phyloP scores from a whole-genome alignment of 2,113 vertebrate species.

The Chascanopsetta lugubris region DNA sequence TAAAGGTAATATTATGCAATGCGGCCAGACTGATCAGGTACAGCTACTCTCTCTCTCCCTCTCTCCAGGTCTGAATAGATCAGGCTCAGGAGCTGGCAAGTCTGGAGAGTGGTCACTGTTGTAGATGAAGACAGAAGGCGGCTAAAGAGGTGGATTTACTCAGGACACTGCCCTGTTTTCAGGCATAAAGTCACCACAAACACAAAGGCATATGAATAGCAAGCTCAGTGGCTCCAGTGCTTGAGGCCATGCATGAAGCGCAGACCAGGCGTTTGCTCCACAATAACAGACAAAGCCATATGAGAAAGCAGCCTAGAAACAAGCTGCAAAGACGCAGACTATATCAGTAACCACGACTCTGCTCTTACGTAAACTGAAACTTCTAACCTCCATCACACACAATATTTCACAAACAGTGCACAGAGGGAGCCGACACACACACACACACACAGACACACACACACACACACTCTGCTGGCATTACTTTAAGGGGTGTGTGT shows the following conservation, averaged over 20 bases:
- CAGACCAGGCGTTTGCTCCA: constrained; percentile 10
- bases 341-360: constrained; percentile 3
- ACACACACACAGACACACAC: constrained; percentile 1
- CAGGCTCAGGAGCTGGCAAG: background rate
- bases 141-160: constrained; percentile 10
- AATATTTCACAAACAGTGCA: constrained; percentile 23
- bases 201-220: constrained; percentile 36
- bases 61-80: background rate
- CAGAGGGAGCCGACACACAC: constrained; percentile 4
- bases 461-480: constrained; percentile 17
- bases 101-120: background rate
- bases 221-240: constrained; percentile 33
- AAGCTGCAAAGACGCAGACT: constrained; percentile 5
- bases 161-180: constrained; percentile 19
- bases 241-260: constrained; percentile 49
- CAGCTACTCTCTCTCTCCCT: background rate
- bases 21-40: constrained; percentile 3
- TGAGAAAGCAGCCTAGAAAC: background rate
- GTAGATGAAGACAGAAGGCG: background rate
- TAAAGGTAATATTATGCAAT: background rate
- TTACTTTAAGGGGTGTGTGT: constrained; percentile 24
- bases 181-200: constrained; percentile 18
- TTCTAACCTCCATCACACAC: constrained; percentile 5
- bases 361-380: constrained; percentile 5
- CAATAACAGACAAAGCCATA: constrained; percentile 12